Evolutionary conservation across 2,797 vertebrate genomes (phyloP).

Genomic region (Oreochromis mossambicus): DNA sequence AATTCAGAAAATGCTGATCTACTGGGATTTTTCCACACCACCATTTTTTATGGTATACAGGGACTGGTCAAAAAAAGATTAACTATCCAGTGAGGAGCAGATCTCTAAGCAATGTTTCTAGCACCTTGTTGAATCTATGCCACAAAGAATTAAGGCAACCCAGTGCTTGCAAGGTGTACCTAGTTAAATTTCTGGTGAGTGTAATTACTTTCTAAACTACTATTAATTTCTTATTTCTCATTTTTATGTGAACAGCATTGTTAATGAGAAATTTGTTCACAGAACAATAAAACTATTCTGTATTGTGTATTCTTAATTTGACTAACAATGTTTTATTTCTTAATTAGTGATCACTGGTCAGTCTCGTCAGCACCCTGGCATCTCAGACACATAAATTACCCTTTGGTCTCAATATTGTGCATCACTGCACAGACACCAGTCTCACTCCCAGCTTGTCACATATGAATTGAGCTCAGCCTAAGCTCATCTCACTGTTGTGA

Average conservation of each 20-base stretch:
- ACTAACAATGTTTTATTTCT: background rate
- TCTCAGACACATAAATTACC: background rate
- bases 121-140: background rate
- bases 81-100: fast-evolving
- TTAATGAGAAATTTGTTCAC: background rate
- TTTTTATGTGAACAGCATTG: background rate
- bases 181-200: background rate
- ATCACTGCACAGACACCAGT: background rate
- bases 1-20: background rate
- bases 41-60: background rate
- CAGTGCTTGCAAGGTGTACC: background rate
- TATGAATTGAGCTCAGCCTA: background rate
- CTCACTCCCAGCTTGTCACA: background rate
- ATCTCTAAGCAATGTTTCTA: background rate
- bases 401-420: background rate
- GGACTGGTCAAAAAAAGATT: background rate
- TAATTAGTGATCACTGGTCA: background rate
- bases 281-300: background rate
- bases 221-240: background rate
- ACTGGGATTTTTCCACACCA: background rate
- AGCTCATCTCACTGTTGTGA: background rate
- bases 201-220: background rate
- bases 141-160: background rate
- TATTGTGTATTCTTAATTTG: background rate
- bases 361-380: background rate